Evolutionary conservation across 2,113 vertebrate genomes (phyloP), one percentile per base, ranked within the genome.

Genomic region (Chauna torquata): DNA sequence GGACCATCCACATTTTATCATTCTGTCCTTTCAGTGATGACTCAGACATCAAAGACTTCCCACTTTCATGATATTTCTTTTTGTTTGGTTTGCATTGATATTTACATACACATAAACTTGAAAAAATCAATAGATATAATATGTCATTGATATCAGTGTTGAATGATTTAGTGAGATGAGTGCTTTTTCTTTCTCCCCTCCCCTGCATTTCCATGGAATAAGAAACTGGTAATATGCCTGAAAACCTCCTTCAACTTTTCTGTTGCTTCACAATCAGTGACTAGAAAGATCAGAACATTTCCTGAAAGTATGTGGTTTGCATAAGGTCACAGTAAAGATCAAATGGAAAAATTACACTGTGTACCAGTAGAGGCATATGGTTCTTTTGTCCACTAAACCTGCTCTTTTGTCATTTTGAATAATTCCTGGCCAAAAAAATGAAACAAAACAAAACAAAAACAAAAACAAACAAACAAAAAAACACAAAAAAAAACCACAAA

Each of bases 321-420:
- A 81, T 92, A 93, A 94, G 78, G 90, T 93, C 94, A 96, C 27
- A 27, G 65, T 64, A 79, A 95, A 97, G 59, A 97, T 88, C 58
- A 97, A 88, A 82, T 32, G 57, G 62, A 84, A 88, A 91, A 81
- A 82, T 52, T 75, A 40, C 32, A 82, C 52, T 11, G 7, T 74
- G n/a, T 74, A 65, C 34, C 28, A 44, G 17, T 55, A 17, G 69
- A 95, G 81, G 61, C 68, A 75, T 1, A 12, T 16, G 58, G 83
- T 27, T 32, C 12, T 61, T 92, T 78, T 1, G 6, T 59, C 27
- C 69, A 69, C 30, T 66, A 27, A 40, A 61, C 91, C 91, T 77
- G 4, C 3, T 74, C 23, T 88, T 80, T 54, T 52, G 30, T 50
- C 8, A 76, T 76, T 92, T 83, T 91, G 34, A 88, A 30, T 74